These are phyloP conservation scores for Troilus luridus DNA, from an alignment of 2,888 invertebrate species.

Conservation along the genomic window DNA sequence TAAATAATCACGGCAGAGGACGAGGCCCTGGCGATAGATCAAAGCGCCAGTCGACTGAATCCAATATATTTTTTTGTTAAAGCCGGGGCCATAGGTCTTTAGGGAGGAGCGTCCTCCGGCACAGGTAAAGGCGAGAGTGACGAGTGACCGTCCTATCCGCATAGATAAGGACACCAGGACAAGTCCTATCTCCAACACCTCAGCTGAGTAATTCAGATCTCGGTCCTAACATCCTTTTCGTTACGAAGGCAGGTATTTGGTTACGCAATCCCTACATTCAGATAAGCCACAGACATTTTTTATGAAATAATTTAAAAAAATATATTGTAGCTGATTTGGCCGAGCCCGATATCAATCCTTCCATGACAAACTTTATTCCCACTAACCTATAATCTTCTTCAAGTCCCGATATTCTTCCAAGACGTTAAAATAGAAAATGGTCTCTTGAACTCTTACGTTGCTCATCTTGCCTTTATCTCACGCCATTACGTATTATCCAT, in stretches of 20 bases:
- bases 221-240: neutral
- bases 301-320: neutral
- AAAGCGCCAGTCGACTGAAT: constrained; percentile 56
- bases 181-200: neutral
- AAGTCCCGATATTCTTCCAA: no score
- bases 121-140: constrained; percentile 35
- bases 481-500: no score
- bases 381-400: no score
- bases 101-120: neutral
- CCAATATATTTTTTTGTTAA: constrained; percentile 55
- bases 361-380: no score
- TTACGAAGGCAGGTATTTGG: neutral
- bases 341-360: no score
- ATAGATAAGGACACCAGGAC: neutral
- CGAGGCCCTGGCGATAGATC: constrained; percentile 52
- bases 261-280: neutral
- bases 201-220: neutral
- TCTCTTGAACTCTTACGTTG: no score
- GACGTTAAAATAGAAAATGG: no score
- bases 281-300: neutral
- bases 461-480: no score
- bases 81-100: neutral
- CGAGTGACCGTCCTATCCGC: neutral
- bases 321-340: no score
- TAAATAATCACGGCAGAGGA: constrained; percentile 18